Evolutionary conservation across 2,888 invertebrate species (phyloP).

Genomic region (Agapostemon virescens): DNA sequence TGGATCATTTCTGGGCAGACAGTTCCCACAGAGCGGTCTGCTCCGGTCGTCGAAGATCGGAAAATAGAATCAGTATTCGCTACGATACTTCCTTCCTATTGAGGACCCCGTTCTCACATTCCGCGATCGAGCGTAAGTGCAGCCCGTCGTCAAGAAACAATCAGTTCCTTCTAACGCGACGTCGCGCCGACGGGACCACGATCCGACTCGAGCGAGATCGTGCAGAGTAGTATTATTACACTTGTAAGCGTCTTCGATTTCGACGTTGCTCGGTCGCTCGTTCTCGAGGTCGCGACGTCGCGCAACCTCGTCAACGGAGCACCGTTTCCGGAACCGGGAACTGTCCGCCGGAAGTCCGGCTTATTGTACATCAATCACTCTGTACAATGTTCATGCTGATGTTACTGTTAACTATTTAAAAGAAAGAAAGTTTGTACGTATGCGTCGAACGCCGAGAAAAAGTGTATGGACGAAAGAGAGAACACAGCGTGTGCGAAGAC

Average conservation of each 20-base stretch:
- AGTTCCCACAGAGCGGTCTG: neutral
- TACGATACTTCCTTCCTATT: constrained; percentile 45
- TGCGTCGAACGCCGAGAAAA: neutral
- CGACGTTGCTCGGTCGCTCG: constrained; percentile 8
- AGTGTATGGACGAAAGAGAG: neutral
- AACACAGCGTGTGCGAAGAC: neutral
- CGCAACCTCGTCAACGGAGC: constrained; percentile 41
- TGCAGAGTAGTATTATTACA: constrained; percentile 34
- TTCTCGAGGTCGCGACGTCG: constrained; percentile 33
- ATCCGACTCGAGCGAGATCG: constrained; percentile 5
- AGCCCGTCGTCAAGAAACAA: constrained; percentile 45
- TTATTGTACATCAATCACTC: constrained; percentile 67
- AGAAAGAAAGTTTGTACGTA: constrained; percentile 12
- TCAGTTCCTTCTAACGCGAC: constrained; percentile 52
- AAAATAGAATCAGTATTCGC: constrained; percentile 44
- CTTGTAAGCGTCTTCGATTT: constrained; percentile 33
- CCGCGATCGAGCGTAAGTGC: constrained; percentile 40
- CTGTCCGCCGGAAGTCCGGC: constrained; percentile 47
- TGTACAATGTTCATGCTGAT: constrained; percentile 70
- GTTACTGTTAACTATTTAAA: constrained; percentile 70
- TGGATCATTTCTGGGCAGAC: constrained; percentile 23
- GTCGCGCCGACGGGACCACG: constrained; percentile 20
- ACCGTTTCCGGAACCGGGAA: constrained; percentile 29
- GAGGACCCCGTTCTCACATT: constrained; percentile 46
- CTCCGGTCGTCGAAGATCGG: constrained; percentile 37